phyloP scores from a whole-genome alignment of 1,140 invertebrate species.

The Drosophila santomea region DNA sequence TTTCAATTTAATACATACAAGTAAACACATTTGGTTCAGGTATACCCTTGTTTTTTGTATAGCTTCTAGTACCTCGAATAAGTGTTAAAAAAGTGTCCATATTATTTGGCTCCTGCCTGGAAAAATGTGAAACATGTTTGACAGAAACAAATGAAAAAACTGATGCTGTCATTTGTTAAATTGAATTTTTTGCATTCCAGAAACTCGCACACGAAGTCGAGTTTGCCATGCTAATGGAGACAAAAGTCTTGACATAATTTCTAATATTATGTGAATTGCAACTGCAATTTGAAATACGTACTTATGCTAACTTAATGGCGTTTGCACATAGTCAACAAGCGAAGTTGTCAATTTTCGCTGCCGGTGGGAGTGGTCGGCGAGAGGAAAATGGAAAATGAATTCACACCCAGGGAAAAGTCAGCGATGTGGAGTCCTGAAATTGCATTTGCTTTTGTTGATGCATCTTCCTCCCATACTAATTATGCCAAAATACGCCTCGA shows the following conservation, averaged over 20 bases:
- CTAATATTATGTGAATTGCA: constrained; percentile 65
- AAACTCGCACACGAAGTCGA: constrained; percentile 10
- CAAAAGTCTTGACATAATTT: constrained; percentile 65
- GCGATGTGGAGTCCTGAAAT: constrained; percentile 28
- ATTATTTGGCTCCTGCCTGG: constrained; percentile 1
- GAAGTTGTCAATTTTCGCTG: constrained; percentile 36
- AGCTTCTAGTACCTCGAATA: not conserved
- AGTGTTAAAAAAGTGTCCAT: constrained; percentile 25
- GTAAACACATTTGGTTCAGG: not conserved
- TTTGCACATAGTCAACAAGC: constrained; percentile 38
- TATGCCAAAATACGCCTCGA: constrained; percentile 20
- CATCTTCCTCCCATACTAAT: constrained; percentile 31
- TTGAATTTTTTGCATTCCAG: constrained; percentile 57
- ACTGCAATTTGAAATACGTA: constrained; percentile 61
- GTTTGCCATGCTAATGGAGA: constrained; percentile 23
- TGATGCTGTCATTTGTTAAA: constrained; percentile 74
- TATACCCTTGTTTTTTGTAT: constrained; percentile 17
- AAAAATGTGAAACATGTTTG: constrained; percentile 40
- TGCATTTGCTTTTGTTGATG: constrained; percentile 43
- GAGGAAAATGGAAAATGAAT: constrained; percentile 23
- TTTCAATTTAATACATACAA: no score
- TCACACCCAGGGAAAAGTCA: constrained; percentile 30
- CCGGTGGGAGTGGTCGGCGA: constrained; percentile 2
- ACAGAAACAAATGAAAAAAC: constrained; percentile 70
- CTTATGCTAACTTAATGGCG: constrained; percentile 40